A percentile compares a stretch with the other conserved stretches of the same genome.
Evolutionary conservation across 2,797 vertebrate species (phyloP).

Genomic region (Scarus forsteni): DNA sequence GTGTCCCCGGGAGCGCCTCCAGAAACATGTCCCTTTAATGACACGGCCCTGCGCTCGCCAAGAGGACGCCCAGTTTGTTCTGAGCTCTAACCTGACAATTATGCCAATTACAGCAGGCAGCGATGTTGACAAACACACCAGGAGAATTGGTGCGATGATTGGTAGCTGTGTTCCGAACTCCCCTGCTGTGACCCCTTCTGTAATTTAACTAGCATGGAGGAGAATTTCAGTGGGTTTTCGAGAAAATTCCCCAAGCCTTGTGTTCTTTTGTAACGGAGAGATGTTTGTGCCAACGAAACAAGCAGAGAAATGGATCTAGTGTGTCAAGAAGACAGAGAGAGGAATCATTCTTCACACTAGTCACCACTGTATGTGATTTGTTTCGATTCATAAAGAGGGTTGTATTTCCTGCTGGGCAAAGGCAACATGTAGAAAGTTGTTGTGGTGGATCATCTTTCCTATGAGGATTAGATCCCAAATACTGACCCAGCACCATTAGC

Average conservation of each 20-base stretch:
- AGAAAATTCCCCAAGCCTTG: conserved; percentile 70
- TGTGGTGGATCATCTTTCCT: conserved; percentile 64
- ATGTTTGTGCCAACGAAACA: conserved; percentile 65
- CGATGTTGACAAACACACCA: conserved; percentile 82
- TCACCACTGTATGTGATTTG: conserved; percentile 48
- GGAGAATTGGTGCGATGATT: conserved; percentile 75
- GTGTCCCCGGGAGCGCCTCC: conserved; percentile 79
- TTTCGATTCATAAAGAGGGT: conserved; percentile 63
- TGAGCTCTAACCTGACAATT: conserved; percentile 81
- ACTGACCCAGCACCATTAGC: conserved; percentile 66
- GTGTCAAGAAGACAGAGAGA: conserved; percentile 52
- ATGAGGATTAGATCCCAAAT: conserved; percentile 69
- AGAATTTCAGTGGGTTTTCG: conserved; percentile 70
- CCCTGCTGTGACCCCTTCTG: conserved; percentile 77
- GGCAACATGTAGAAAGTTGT: conserved; percentile 64
- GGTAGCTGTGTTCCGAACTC: conserved; percentile 67
- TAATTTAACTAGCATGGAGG: conserved; percentile 81
- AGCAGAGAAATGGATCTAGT: conserved; percentile 65
- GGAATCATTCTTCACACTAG: conserved; percentile 42
- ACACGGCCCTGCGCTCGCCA: conserved; percentile 68
- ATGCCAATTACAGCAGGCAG: conserved; percentile 79
- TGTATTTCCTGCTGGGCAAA: conserved; percentile 47
- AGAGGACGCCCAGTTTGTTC: conserved; percentile 76
- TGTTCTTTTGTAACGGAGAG: conserved; percentile 61
- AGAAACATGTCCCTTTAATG: conserved; percentile 83